Base-by-base conservation (phyloP, 2,797 vertebrate species). In the Choloepus didactylus region DNA sequence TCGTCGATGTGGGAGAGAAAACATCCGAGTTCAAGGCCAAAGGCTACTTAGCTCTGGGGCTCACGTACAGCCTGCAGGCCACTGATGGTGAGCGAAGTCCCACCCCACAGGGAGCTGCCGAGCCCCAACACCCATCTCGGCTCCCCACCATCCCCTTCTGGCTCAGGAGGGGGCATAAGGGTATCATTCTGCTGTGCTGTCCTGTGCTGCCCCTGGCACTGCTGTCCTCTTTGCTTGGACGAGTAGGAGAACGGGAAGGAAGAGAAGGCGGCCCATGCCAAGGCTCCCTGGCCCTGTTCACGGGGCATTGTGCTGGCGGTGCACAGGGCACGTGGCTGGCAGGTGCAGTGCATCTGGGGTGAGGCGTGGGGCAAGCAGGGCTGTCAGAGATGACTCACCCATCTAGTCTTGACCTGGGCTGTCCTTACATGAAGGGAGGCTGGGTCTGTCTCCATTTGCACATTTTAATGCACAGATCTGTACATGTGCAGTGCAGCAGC, bases 1-100 rank as follows among this genome's bases (percentile, higher is more conserved):
- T 99, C 96, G 99, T 99, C 76, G 99, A 99, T 96, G 99, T 99
- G 96, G 99, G 99, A 82, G 99, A 99, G 96, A 99, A 99, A 98
- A 99, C 99, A 0, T 98, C 99, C 3, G 99, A 99, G 97, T 99
- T 99, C 98, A 98, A 99, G 98, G 99, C 99, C 97, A 99, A 99
- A 98, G 99, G 99, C 95, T 99, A 98, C 98, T 97, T 99, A 94
- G 99, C 99, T 10, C 98, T 99, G 46, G 99, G 99, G 94, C 98
- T 99, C 90, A 99, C 99, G 21, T 99, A 99, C 97, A 99, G 99
- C 97, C 98, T 99, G 66, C 99, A 99, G 98, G 99, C 99, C 93
- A 99, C 99, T 25, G 99, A 99, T 44, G 99, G 99, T 99, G 97
- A 99, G 88, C 70, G 60, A 69, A 5, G 18, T 6, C 72, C 79